phyloP scores from a whole-genome alignment of 2,888 invertebrate genomes.

The Calliopum simillimum region DNA sequence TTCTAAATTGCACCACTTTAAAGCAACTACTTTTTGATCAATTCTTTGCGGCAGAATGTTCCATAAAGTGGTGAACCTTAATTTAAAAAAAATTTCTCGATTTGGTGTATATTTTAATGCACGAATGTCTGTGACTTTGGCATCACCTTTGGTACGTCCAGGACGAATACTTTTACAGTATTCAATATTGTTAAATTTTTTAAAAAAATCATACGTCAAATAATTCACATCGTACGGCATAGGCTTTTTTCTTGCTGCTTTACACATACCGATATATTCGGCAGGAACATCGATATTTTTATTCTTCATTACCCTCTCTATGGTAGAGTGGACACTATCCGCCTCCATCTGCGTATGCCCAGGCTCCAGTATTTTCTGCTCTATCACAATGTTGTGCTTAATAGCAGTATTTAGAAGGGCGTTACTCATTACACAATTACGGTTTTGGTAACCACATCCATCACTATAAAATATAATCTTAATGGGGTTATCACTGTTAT shows the following conservation, averaged over 20 bases:
- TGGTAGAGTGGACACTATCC: conserved; percentile 29
- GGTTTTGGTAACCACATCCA: too few species aligned
- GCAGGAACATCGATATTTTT: conserved; percentile 33
- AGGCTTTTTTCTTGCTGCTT: conserved; percentile 37
- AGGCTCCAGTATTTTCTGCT: conserved; percentile 33
- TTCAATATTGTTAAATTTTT: conserved; percentile 39
- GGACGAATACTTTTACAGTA: too few species aligned
- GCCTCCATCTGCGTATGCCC: conserved; percentile 38
- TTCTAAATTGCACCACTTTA: background rate
- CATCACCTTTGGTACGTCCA: too few species aligned
- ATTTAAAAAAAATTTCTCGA: conserved; percentile 41
- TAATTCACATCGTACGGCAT: conserved; percentile 35
- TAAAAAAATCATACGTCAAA: conserved; percentile 33
- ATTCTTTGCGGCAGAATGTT: conserved; percentile 40
- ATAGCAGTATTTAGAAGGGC: conserved; percentile 1
- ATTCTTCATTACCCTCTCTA: conserved; percentile 38
- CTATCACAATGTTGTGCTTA: too few species aligned
- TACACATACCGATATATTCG: conserved; percentile 36
- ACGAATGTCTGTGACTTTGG: too few species aligned
- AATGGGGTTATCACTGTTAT: conserved; percentile 17
- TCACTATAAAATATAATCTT: conserved; percentile 13
- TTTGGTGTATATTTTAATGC: too few species aligned
- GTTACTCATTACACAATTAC: background rate
- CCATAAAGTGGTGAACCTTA: too few species aligned
- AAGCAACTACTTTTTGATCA: conserved; percentile 21